phyloP scores from a whole-genome alignment of 2,113 vertebrate genomes.

The Bubo bubo region DNA sequence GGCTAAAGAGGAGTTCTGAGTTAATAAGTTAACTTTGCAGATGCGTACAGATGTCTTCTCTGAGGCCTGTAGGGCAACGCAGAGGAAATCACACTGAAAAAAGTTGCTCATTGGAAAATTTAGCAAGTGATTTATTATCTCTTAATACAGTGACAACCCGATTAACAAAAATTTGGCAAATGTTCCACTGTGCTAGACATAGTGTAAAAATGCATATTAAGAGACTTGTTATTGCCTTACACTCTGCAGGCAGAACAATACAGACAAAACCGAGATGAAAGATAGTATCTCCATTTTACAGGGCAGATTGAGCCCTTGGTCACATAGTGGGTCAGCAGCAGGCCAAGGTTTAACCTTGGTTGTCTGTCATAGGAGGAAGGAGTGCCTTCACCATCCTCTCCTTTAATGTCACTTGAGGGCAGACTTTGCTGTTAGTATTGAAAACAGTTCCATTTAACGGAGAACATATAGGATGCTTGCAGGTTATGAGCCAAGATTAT shows the following conservation, averaged over 20 bases:
- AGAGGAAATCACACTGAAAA: neutral
- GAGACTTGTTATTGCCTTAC: neutral
- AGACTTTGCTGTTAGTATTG: conserved; percentile 18
- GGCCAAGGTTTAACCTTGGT: neutral
- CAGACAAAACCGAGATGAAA: neutral
- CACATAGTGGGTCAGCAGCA: no score
- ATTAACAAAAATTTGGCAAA: neutral
- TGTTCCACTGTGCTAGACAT: neutral
- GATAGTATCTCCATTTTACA: neutral
- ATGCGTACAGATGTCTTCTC: neutral
- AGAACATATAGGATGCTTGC: neutral
- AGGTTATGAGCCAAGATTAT: neutral
- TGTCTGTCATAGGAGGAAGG: neutral
- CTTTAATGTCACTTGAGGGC: conserved; percentile 51
- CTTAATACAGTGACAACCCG: neutral
- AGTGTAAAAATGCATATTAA: neutral
- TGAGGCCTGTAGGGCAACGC: neutral
- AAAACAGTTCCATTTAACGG: neutral
- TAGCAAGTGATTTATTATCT: neutral
- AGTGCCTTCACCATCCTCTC: neutral
- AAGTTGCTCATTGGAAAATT: neutral
- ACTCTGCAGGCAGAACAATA: neutral
- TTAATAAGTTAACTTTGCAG: neutral
- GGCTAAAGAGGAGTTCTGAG: neutral
- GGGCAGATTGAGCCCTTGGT: neutral